Conservation (phyloP, 2,113 vertebrate genomes). For the Prietella phreatophila region DNA sequence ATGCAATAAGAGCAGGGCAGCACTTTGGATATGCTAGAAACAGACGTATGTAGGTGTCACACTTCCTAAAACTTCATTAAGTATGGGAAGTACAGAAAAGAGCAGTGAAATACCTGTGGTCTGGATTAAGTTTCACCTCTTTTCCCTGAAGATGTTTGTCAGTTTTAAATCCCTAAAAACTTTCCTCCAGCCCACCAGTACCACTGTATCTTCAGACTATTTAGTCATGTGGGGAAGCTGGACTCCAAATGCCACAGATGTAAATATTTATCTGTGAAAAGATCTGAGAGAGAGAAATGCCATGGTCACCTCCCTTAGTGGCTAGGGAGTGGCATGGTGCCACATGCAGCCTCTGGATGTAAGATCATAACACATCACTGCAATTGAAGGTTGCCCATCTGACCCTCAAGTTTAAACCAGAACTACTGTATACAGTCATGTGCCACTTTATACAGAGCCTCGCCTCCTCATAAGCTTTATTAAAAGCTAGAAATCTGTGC, state of each 20-base stretch:
- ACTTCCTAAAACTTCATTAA: background rate
- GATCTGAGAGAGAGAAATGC: background rate
- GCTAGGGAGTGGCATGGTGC: background rate
- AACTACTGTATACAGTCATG: background rate
- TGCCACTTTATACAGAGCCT: background rate
- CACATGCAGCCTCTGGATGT: background rate
- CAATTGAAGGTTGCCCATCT: background rate
- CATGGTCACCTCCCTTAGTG: background rate
- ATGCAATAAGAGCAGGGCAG: background rate
- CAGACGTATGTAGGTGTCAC: background rate
- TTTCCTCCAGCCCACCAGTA: constrained; percentile 20
- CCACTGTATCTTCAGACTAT: constrained; percentile 3
- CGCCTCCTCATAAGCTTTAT: background rate
- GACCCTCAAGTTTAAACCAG: too few relatives aligned
- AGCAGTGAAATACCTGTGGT: background rate
- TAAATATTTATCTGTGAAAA: background rate
- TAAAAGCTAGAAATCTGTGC: background rate
- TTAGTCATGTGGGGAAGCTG: background rate
- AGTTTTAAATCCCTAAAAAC: constrained; percentile 6
- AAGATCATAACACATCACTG: background rate
- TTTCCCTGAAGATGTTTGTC: constrained; percentile 26
- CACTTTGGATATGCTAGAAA: background rate
- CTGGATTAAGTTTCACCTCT: background rate
- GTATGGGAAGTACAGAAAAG: background rate
- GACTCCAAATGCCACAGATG: background rate